Base-by-base conservation (phyloP, 2,888 invertebrate genomes). In the Cataglyphis livida region DNA sequence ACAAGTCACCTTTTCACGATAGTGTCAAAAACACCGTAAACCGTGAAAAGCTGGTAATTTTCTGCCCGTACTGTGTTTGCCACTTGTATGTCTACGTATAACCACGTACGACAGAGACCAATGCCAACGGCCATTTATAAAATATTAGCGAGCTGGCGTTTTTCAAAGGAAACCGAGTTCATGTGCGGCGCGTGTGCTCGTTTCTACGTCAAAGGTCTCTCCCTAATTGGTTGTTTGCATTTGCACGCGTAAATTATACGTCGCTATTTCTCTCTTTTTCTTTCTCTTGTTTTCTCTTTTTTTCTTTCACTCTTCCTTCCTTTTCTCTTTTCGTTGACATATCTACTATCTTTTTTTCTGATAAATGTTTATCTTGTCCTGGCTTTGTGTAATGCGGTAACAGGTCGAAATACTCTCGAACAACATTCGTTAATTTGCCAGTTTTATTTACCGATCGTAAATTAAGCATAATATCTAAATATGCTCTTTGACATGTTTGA, bases 181-280 rank as follows among this genome's bases (percentile, higher is more conserved):
- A 82, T 68, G 38, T 51, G 41, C 41, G 18, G 61, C 48, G 38
- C 61, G 28, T 61, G 51, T 18, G 12, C 65, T 51, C 78, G 83
- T 71, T 82, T 61, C 64, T 81, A 57, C 81, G 78, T 90, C 88
- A 90, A 89, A 89, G 89, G 87, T 82, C 79, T 84, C 64, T 41
- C 51, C 32, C 86, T 90, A 90, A 90, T 90, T 90, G 89, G 84
- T 71, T 86, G 87, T 90, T 90, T 90, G 90, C 90, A 90, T 90
- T 90, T 85, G 82, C 85, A 75, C 85, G 71, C 71, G 87, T 83
- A 86, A 90, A 89, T 90, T 90, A 82, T 85, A 85, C 83, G 81
- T 85, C 68, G 64, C 61, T 35, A 76, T 48, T n/a, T 61, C 59
- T 71, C 44, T 48, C n/a, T 66, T 35, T 44, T 32, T 15, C 21